Evolutionary conservation across 2,113 vertebrate genomes (phyloP).

Genomic region (Copsychus sechellarum): DNA sequence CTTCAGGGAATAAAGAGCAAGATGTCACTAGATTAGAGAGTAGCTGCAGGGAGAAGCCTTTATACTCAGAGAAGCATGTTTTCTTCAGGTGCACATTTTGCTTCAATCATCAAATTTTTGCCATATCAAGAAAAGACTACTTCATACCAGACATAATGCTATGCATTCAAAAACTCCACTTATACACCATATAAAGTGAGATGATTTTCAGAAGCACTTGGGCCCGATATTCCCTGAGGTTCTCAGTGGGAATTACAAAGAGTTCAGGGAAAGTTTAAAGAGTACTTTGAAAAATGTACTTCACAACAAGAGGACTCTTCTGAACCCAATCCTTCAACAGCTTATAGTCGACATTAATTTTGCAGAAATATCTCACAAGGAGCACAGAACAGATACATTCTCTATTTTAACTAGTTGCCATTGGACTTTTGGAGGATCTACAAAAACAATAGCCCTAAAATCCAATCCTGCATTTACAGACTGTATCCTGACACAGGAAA

Average conservation of each 20-base stretch:
- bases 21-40: background rate
- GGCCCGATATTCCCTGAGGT: background rate
- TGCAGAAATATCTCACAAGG: background rate
- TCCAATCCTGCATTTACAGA: background rate
- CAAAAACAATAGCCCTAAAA: background rate
- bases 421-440: background rate
- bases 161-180: background rate
- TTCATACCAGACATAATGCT: background rate
- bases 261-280: background rate
- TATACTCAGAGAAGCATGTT: background rate
- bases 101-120: background rate
- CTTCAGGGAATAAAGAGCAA: background rate
- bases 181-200: background rate
- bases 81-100: background rate
- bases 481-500: background rate
- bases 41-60: background rate
- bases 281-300: background rate
- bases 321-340: background rate
- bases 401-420: background rate
- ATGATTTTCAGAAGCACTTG: background rate
- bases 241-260: background rate
- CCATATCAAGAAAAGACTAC: background rate
- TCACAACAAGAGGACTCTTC: background rate
- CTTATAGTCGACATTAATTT: background rate
- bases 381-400: background rate